These are phyloP conservation scores for Lepeophtheirus nordmannii DNA, from an alignment of 2,888 invertebrate species.

Conservation along the genomic window DNA sequence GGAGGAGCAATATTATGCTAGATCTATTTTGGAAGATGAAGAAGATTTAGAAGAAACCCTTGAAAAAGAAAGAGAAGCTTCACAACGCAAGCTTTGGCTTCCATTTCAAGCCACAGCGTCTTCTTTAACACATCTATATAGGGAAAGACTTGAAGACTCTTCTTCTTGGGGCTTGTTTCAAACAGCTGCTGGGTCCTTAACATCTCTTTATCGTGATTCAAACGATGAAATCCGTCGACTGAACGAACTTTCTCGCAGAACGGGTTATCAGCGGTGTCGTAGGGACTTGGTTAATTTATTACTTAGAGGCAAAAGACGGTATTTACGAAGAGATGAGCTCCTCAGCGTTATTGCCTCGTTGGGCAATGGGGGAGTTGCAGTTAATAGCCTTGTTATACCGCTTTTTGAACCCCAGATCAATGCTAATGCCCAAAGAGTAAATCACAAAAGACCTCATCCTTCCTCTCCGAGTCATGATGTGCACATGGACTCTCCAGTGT, in stretches of 20 bases:
- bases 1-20: no score
- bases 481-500: no score
- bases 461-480: no score
- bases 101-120: background rate
- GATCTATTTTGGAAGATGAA: no score
- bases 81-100: constrained; percentile 1
- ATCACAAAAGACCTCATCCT: no score
- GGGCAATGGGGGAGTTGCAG: no score
- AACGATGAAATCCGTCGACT: background rate
- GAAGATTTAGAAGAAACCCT: background rate
- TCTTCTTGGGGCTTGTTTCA: background rate
- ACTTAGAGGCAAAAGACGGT: constrained; percentile 8
- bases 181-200: background rate
- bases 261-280: background rate
- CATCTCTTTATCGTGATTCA: background rate
- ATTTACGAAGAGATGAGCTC: constrained; percentile 2
- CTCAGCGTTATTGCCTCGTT: background rate
- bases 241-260: background rate
- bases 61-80: background rate
- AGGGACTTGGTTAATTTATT: background rate
- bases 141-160: background rate
- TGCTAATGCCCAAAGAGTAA: no score
- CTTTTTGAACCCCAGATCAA: no score
- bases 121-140: background rate
- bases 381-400: no score